Conservation (phyloP, 2,113 vertebrate species). For the Anser cygnoides region DNA sequence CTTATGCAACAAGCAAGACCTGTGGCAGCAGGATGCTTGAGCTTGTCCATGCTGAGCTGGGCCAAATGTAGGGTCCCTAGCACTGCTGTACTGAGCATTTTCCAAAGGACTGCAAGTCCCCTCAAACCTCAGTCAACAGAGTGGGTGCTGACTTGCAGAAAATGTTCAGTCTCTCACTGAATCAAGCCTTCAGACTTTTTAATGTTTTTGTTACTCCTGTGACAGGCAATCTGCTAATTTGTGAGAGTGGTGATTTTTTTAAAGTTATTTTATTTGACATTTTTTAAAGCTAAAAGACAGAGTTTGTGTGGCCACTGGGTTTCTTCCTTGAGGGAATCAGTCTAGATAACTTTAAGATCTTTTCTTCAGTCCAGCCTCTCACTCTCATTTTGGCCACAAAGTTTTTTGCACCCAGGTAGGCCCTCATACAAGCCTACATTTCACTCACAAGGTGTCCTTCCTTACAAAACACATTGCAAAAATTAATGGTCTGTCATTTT, state of each 20-base stretch:
- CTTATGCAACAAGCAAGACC: background rate
- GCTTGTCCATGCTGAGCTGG: background rate
- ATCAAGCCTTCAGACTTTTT: background rate
- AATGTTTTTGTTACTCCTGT: background rate
- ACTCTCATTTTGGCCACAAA: background rate
- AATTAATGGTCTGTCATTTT: background rate
- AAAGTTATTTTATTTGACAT: background rate
- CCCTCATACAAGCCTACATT: background rate
- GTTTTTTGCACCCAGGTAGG: background rate
- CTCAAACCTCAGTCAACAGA: background rate
- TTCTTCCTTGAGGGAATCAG: background rate
- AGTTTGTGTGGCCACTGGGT: background rate
- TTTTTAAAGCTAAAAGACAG: background rate
- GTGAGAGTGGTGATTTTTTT: background rate
- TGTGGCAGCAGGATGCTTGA: background rate
- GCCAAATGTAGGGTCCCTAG: background rate
- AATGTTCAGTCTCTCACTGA: background rate
- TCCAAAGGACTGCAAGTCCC: background rate
- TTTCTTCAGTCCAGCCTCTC: background rate
- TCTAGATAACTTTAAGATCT: background rate
- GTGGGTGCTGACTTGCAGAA: background rate
- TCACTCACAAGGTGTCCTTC: background rate
- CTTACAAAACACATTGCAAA: background rate
- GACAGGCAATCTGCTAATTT: background rate
- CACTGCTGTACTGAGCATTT: background rate